phyloP scores from a whole-genome alignment of 1,140 invertebrate genomes.

The Ctenoplectra terminalis region DNA sequence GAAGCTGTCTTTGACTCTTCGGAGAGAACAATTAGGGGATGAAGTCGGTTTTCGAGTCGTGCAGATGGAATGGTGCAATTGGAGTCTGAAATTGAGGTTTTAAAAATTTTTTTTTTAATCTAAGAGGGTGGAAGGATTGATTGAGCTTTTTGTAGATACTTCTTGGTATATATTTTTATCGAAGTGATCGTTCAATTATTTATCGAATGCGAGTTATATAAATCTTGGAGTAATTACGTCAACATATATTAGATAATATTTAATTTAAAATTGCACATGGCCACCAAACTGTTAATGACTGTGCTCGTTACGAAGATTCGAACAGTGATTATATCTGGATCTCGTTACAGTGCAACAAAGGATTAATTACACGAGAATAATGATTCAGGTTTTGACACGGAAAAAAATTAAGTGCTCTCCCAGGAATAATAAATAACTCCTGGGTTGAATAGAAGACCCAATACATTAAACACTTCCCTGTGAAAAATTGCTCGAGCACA shows the following conservation, averaged over 20 bases:
- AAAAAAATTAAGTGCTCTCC: background rate
- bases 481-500: background rate
- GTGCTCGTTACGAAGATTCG: background rate
- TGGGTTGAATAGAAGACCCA: background rate
- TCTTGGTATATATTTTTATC: too few relatives aligned
- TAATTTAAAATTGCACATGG: too few relatives aligned
- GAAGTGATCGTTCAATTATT: too few relatives aligned
- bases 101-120: too few relatives aligned
- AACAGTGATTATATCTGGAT: background rate
- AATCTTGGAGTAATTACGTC: too few relatives aligned
- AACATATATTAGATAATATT: too few relatives aligned
- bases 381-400: background rate
- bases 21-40: conserved; percentile 26
- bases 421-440: background rate
- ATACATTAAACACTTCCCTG: background rate
- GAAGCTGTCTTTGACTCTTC: conserved; percentile 54
- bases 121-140: too few relatives aligned
- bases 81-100: background rate
- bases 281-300: too few relatives aligned
- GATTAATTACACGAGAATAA: background rate
- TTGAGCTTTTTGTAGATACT: too few relatives aligned
- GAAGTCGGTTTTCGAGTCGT: conserved; percentile 1
- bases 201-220: too few relatives aligned
- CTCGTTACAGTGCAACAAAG: background rate
- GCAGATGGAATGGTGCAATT: background rate